A percentile compares a stretch with the other conserved stretches of the same genome.
These are phyloP conservation scores for Campodea augens DNA, from an alignment of 1,140 invertebrate genomes.

Conservation along the genomic window DNA sequence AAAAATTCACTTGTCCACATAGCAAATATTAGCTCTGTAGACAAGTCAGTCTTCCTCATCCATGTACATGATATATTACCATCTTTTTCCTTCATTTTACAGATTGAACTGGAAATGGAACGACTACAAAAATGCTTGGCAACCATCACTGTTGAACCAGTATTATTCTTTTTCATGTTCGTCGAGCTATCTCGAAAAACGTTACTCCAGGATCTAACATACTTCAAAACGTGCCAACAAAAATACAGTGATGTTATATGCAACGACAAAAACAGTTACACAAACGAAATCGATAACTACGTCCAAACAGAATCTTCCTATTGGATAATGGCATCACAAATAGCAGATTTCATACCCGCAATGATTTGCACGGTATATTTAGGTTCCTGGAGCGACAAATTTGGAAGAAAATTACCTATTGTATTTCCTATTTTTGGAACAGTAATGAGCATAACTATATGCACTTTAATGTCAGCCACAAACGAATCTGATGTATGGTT, in stretches of 20 bases:
- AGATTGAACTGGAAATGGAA: too few species aligned
- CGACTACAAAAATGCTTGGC: too few species aligned
- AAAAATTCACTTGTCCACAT: too few species aligned
- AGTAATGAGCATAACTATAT: constrained; percentile 20
- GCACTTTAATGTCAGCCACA: constrained; percentile 22
- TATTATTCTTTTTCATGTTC: constrained; percentile 29
- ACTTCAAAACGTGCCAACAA: neutral
- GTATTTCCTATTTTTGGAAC: constrained; percentile 25
- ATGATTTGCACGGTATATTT: constrained; percentile 20
- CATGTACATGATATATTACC: too few species aligned
- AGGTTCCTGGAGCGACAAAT: constrained; percentile 18
- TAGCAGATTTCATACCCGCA: constrained; percentile 23
- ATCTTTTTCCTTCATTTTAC: too few species aligned
- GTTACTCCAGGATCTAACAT: constrained; percentile 13
- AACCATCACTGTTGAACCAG: constrained; percentile 29
- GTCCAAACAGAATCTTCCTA: constrained; percentile 22
- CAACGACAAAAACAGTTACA: constrained; percentile 16
- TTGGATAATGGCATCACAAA: constrained; percentile 23
- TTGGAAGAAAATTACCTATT: constrained; percentile 25
- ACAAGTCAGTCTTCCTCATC: too few species aligned
- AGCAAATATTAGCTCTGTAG: too few species aligned
- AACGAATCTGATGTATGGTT: constrained; percentile 17
- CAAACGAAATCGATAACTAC: constrained; percentile 15
- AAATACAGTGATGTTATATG: constrained; percentile 14
- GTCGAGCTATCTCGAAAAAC: constrained; percentile 23